phyloP scores from a whole-genome alignment of 2,797 vertebrate species.

The Aeoliscus strigatus region DNA sequence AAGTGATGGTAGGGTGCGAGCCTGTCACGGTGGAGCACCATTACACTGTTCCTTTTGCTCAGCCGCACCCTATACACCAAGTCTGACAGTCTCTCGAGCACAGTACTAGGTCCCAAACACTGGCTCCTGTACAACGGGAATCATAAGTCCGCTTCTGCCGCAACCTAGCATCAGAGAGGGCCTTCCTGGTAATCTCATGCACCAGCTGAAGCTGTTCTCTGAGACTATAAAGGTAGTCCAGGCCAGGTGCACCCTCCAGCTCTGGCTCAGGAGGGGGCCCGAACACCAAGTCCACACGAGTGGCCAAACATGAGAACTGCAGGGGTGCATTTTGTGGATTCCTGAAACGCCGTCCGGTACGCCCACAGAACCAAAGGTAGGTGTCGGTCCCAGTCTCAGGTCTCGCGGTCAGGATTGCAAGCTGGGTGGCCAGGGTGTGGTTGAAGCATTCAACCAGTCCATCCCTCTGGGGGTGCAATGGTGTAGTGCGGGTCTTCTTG shows the following conservation, averaged over 20 bases:
- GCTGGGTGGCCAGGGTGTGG: not conserved
- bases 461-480: not conserved
- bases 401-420: not conserved
- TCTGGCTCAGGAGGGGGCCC: not conserved
- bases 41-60: no score
- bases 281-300: not conserved
- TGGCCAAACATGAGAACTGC: not conserved
- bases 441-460: not conserved
- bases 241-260: not conserved
- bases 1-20: no score
- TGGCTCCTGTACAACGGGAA: no score
- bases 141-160: no score
- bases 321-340: not conserved
- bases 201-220: no score
- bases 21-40: no score
- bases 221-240: constrained; percentile 64
- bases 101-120: no score
- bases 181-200: no score
- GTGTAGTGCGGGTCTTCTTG: not conserved
- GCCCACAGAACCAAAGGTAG: not conserved
- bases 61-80: no score
- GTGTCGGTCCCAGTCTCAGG: not conserved
- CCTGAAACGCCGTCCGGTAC: not conserved
- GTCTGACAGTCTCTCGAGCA: no score
- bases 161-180: no score